Evolutionary conservation across 2,888 invertebrate genomes (phyloP).

Genomic region (Leucoma salicis): DNA sequence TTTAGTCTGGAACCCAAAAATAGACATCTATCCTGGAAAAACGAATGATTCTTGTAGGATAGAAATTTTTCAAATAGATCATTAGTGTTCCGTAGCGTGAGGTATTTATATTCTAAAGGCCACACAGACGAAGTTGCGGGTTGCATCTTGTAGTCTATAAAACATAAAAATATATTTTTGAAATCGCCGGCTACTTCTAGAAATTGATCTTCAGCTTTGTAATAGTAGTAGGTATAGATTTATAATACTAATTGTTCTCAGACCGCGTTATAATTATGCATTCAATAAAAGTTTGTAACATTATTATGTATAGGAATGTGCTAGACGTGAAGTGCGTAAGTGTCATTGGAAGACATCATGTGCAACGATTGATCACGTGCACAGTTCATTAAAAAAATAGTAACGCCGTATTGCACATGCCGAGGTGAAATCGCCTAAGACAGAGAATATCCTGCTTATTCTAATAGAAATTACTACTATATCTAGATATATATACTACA

Average conservation of each 20-base stretch:
- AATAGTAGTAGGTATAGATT: too few relatives aligned
- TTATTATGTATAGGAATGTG: constrained; percentile 11
- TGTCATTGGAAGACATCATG: constrained; percentile 22
- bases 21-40: too few relatives aligned
- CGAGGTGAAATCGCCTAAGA: constrained; percentile 26
- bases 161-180: too few relatives aligned
- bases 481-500: background rate
- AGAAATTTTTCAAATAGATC: too few relatives aligned
- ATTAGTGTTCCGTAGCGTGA: too few relatives aligned
- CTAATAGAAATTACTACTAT: constrained; percentile 2
- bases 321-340: constrained; percentile 20
- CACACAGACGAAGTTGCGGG: too few relatives aligned
- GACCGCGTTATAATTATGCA: constrained; percentile 5
- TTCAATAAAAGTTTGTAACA: background rate
- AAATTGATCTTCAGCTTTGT: too few relatives aligned
- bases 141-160: too few relatives aligned
- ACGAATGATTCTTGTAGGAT: too few relatives aligned
- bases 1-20: too few relatives aligned
- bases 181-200: too few relatives aligned
- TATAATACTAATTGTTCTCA: background rate
- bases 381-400: constrained; percentile 18
- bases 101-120: too few relatives aligned
- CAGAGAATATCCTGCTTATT: constrained; percentile 15
- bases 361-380: constrained; percentile 24
- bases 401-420: constrained; percentile 12